Evolutionary conservation across 2,888 invertebrate genomes (phyloP), one percentile per base, ranked within the genome.

Genomic region (Volucella zonaria): DNA sequence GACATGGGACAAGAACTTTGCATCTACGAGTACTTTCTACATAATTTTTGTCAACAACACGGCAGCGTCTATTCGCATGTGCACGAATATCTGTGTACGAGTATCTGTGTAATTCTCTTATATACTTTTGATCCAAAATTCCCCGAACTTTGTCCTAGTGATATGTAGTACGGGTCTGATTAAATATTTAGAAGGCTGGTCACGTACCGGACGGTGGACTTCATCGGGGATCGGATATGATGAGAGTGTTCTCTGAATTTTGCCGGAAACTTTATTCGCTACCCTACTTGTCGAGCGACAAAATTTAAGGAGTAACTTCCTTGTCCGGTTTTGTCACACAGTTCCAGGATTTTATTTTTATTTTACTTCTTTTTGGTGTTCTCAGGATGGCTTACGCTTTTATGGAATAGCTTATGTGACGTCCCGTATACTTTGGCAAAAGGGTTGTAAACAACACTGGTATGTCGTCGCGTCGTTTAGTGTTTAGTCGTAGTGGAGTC

Each of bases 231-330:
- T 83, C 83, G 83, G 83, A 83, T 75, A 75, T 64, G 70, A 83
- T 70, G 71, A 83, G 80, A 80, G 80, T 80, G 71, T 80, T 80
- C 59, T 71, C 79, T 71, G 80, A 75, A 80, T 80, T 83, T 31
- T 83, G 3, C 80, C 80, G 83, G 83, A 83, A 83, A 74, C 66
- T 75, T 76, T 75, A 56, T 74, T 70, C 62, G 62, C 51, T 78
- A 68, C 51, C 40, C 56, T 79, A 80, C 83, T 83, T 75, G 75
- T 75, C 59, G 59, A 71, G 56, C 83, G 68, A 83, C 80, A 75
- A 70, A 80, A 83, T 83, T 83, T 83, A 83, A 83, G 75, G 80
- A 47, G 75, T 79, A 83, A 80, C 83, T 75, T 80, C 83, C 83
- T 83, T 80, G 51, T 31, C 78, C 74, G 66, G 66, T 75, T 54